Percentiles rank a stretch among this genome's conserved stretches.
Evolutionary conservation across 2,113 vertebrate genomes (phyloP).

Genomic region (Polypterus senegalus): DNA sequence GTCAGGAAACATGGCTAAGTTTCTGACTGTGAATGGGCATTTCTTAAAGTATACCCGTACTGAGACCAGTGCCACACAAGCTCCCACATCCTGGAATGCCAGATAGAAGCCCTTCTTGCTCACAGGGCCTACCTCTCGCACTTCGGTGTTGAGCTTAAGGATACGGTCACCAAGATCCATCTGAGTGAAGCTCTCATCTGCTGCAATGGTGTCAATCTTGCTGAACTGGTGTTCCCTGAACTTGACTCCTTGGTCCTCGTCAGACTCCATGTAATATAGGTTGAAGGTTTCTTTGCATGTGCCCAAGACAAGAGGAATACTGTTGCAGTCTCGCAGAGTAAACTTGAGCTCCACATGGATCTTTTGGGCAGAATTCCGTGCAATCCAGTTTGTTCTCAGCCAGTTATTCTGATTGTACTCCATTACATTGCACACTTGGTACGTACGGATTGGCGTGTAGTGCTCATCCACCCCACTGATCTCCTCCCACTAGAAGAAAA

Average conservation of each 20-base stretch:
- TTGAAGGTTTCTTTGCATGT: constrained; percentile 98
- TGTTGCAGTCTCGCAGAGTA: constrained; percentile 93
- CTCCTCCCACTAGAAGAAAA: constrained; percentile 79
- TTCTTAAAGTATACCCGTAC: constrained; percentile 95
- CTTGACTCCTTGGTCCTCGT: constrained; percentile 80
- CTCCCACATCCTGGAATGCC: constrained; percentile 83
- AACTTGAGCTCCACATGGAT: constrained; percentile 97
- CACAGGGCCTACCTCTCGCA: constrained; percentile 86
- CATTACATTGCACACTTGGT: constrained; percentile 98
- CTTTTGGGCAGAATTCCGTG: constrained; percentile 88
- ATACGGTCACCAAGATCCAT: constrained; percentile 95
- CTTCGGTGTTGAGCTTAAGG: constrained; percentile 92
- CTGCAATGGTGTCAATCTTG: constrained; percentile 95
- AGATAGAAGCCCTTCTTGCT: constrained; percentile 88
- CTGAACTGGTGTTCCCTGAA: constrained; percentile 86
- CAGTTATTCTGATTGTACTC: constrained; percentile 98
- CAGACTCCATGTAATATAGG: constrained; percentile 86
- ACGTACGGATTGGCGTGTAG: constrained; percentile 94
- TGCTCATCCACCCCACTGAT: constrained; percentile 96
- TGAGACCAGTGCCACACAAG: constrained; percentile 65
- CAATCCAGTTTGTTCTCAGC: constrained; percentile 96
- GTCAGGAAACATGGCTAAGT: constrained; percentile 89
- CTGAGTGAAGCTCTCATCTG: constrained; percentile 96
- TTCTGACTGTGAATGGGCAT: constrained; percentile 84
- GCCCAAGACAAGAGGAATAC: constrained; percentile 86